These are phyloP conservation scores for Drosophila chauvacae DNA, from an alignment of 1,140 invertebrate genomes.

Conservation along the genomic window DNA sequence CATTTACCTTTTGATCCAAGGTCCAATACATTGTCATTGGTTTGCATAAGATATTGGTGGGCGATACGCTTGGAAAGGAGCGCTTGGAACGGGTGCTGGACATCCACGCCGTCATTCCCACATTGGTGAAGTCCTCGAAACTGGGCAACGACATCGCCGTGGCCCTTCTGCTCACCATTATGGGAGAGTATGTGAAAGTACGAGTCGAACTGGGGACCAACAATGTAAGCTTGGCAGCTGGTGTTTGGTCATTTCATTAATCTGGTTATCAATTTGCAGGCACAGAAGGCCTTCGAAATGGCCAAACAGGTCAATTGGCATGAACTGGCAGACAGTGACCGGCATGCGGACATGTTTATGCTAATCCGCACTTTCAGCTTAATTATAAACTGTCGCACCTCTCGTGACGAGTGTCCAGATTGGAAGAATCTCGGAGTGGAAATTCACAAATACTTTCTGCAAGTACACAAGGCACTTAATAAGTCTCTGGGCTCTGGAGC, in stretches of 20 bases:
- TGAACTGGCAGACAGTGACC: constrained; percentile 9
- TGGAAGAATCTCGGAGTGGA: constrained; percentile 28
- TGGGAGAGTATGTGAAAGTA: constrained; percentile 11
- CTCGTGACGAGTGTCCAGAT: constrained; percentile 28
- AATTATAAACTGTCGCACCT: constrained; percentile 26
- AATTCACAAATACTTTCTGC: constrained; percentile 41
- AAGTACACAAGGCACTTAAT: constrained; percentile 15
- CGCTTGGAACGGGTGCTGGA: constrained; percentile 33
- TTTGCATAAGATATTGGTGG: constrained; percentile 17
- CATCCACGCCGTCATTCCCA: constrained; percentile 33
- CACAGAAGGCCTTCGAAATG: constrained; percentile 24
- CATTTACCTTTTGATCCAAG: neutral
- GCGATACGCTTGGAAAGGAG: constrained; percentile 11
- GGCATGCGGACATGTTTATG: constrained; percentile 38
- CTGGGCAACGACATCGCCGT: constrained; percentile 23
- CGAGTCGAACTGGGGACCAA: neutral
- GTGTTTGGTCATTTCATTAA: neutral
- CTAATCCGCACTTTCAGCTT: constrained; percentile 25
- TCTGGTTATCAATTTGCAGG: neutral
- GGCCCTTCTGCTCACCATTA: constrained; percentile 33
- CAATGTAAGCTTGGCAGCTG: constrained; percentile 1
- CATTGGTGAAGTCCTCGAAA: constrained; percentile 24
- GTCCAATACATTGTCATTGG: constrained; percentile 27
- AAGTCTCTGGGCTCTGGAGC: neutral
- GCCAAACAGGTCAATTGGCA: constrained; percentile 33